Evolutionary conservation across 1,140 invertebrate species (phyloP).

Genomic region (Scaptomyza hsui): DNA sequence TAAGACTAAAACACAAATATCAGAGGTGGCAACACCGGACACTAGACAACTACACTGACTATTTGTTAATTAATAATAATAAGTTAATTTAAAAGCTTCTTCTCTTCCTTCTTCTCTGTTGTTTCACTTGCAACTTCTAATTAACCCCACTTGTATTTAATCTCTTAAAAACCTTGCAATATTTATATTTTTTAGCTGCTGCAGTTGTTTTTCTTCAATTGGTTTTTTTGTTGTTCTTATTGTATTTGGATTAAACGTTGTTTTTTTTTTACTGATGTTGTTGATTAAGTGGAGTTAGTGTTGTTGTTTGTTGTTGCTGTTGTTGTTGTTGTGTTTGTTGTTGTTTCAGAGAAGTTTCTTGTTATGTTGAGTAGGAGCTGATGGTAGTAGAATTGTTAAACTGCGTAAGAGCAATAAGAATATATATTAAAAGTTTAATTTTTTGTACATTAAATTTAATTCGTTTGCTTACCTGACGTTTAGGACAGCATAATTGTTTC

Average conservation of each 20-base stretch:
- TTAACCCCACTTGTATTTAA: background rate
- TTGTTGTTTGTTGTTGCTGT: constrained; percentile 58
- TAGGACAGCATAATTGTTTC: constrained; percentile 80
- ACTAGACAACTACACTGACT: constrained; percentile 14
- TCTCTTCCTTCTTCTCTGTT: background rate
- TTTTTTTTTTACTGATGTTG: constrained; percentile 33
- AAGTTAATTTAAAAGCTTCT: constrained; percentile 7
- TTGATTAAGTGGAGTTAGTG: constrained; percentile 62
- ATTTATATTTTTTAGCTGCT: background rate
- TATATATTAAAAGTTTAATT: background rate
- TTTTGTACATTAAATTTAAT: background rate
- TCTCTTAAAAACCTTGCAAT: background rate
- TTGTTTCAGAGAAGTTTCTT: constrained; percentile 70
- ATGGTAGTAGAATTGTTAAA: constrained; percentile 70
- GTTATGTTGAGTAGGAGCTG: constrained; percentile 77
- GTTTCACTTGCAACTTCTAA: background rate
- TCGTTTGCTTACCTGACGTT: constrained; percentile 69
- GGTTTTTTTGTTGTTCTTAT: constrained; percentile 23
- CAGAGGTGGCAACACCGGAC: constrained; percentile 26
- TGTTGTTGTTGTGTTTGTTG: constrained; percentile 51
- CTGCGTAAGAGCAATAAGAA: constrained; percentile 49
- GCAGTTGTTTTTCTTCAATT: background rate
- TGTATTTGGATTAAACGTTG: constrained; percentile 29
- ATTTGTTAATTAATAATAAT: constrained; percentile 6
- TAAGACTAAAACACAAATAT: constrained; percentile 23